These are phyloP conservation scores for Kryptolebias marmoratus DNA, from an alignment of 2,113 vertebrate species.

Conservation along the genomic window DNA sequence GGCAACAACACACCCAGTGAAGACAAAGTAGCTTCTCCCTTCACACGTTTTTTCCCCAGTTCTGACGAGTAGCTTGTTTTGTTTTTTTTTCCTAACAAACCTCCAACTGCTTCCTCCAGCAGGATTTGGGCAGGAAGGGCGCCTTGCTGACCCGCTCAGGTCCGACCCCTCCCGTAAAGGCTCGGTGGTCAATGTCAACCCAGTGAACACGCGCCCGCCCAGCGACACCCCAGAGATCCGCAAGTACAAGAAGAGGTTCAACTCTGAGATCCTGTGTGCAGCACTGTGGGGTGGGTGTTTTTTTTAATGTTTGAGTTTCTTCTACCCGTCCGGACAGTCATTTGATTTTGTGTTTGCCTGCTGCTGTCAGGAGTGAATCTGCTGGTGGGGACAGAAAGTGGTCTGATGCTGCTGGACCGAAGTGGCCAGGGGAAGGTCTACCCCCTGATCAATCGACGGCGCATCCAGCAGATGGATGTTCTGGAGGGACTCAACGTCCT, in stretches of 20 bases:
- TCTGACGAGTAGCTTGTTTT: too few relatives aligned
- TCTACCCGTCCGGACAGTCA: too few relatives aligned
- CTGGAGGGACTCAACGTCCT: slow-evolving; percentile 94
- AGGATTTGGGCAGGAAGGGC: slow-evolving; percentile 90
- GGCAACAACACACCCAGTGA: neutral
- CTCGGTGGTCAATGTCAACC: slow-evolving; percentile 98
- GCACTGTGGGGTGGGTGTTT: slow-evolving; percentile 89
- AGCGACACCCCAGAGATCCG: slow-evolving; percentile 95
- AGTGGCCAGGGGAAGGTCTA: slow-evolving; percentile 93
- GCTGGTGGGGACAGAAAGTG: slow-evolving; percentile 91
- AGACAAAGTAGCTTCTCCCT: neutral
- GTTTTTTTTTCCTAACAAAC: too few relatives aligned
- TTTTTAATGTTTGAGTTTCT: neutral
- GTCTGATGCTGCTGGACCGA: slow-evolving; percentile 91
- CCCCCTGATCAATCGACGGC: slow-evolving; percentile 89
- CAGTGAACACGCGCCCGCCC: slow-evolving; percentile 95
- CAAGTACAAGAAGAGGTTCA: slow-evolving; percentile 98
- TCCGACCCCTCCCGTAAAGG: slow-evolving; percentile 94
- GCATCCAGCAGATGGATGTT: slow-evolving; percentile 95
- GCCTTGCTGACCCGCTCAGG: slow-evolving; percentile 89
- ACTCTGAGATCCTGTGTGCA: slow-evolving; percentile 95
- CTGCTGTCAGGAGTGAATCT: slow-evolving; percentile 89
- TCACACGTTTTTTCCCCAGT: too few relatives aligned
- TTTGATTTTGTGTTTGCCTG: neutral
- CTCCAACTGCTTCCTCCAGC: slow-evolving; percentile 64